A percentile compares a stretch with the other conserved stretches of the same genome.
phyloP scores from a whole-genome alignment of 1,140 invertebrate species.

The Drosophila ercepeae region DNA sequence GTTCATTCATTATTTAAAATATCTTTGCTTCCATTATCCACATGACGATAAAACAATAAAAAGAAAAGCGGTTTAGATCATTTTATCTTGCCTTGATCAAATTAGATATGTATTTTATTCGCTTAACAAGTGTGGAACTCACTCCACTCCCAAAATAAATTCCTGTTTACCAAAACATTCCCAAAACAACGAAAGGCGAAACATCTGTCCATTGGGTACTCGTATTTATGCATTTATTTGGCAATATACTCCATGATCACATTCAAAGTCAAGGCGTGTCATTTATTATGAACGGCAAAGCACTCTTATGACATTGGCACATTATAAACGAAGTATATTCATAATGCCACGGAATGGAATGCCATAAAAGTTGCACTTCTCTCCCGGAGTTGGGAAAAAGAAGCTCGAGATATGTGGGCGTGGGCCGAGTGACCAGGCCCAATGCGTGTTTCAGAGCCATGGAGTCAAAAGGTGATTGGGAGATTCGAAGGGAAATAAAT shows the following conservation, averaged over 20 bases:
- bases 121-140: neutral
- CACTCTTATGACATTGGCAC: slow-evolving; percentile 58
- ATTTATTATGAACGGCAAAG: slow-evolving; percentile 35
- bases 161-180: slow-evolving; percentile 3
- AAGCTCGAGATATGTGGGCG: slow-evolving; percentile 7
- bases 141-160: slow-evolving; percentile 17
- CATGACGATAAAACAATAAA: too few relatives aligned
- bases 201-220: slow-evolving; percentile 11
- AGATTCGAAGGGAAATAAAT: slow-evolving; percentile 52
- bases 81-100: neutral
- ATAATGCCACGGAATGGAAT: slow-evolving; percentile 12
- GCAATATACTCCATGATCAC: slow-evolving; percentile 2
- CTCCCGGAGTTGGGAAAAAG: neutral
- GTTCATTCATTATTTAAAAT: too few relatives aligned
- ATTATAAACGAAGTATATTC: slow-evolving; percentile 22
- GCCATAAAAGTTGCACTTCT: slow-evolving; percentile 54
- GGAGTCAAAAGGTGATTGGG: slow-evolving; percentile 29
- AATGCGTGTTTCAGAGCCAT: slow-evolving; percentile 61
- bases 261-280: slow-evolving; percentile 54
- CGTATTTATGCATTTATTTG: neutral
- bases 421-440: slow-evolving; percentile 24
- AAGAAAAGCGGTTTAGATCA: neutral
- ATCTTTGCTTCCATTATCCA: too few relatives aligned
- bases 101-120: neutral
- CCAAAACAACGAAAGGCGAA: slow-evolving; percentile 22